Evolutionary conservation across 2,113 vertebrate species (phyloP), one percentile per base, ranked within the genome.

Genomic region (Melanerpes formicivorus): DNA sequence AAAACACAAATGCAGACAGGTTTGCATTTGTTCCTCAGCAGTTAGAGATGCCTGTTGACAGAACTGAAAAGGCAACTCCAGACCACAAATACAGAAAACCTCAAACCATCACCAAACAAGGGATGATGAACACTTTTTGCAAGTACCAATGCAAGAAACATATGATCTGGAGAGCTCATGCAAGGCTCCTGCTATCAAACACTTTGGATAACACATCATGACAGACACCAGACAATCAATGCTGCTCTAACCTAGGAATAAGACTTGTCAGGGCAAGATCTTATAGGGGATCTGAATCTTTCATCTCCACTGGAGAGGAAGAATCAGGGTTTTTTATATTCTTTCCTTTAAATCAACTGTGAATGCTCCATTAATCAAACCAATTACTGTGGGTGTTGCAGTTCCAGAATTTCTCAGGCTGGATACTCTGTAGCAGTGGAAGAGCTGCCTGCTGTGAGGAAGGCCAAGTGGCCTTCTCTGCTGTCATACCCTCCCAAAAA

Each of bases 311-410:
- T 1, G 2, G 60, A 93, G 56, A 74, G 52, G 67, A 93, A 89
- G 50, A 37, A 77, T 23, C 37, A 74, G 40, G 27, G 44, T 42
- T 79, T 93, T 93, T 92, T 23, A 85, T 66, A 83, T 79, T 78
- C 75, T 55, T 63, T 74, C 60, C 77, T 85, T 78, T 56, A 90
- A 93, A 91, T 74, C 67, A 90, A 40, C 42, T 82, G 44, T 70
- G 79, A 87, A 77, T 37, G 72, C 75, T 84, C 64, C 82, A 70
- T 74, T 90, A 87, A 95, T 92, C 91, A 82, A 88, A 87, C 56
- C 75, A 80, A 84, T 90, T 76, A 89, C 62, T 86, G 50, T 60
- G 87, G 60, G 87, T 87, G 75, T 85, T 95, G 91, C 89, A 93
- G 92, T 22, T 76, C 52, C 67, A 89, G 52, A 56, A 80, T 66